Evolutionary conservation across 2,888 invertebrate species (phyloP).

Genomic region (Beris chalybata): DNA sequence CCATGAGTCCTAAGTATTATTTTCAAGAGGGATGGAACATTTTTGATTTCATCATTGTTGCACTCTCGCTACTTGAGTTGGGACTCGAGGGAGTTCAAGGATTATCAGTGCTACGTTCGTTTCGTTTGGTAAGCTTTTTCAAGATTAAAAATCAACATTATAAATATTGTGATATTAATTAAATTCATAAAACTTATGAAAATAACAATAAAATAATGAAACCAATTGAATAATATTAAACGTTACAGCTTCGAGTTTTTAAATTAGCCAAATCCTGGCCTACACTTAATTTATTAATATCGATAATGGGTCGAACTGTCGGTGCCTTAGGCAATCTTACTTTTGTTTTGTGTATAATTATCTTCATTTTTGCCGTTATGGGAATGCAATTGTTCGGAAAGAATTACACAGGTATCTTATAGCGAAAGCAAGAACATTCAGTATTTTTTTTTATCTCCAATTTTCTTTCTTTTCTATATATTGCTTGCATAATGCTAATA

Average conservation of each 20-base stretch:
- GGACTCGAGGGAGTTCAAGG: constrained; percentile 93
- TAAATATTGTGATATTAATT: constrained; percentile 8
- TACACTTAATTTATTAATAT: constrained; percentile 95
- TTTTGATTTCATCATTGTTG: constrained; percentile 97
- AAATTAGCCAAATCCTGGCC: constrained; percentile 99
- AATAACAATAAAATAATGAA: neutral
- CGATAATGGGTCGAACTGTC: constrained; percentile 97
- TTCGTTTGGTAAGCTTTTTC: constrained; percentile 84
- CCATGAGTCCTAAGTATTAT: constrained; percentile 96
- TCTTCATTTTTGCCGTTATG: constrained; percentile 99
- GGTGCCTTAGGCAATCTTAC: constrained; percentile 98
- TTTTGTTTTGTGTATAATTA: constrained; percentile 97
- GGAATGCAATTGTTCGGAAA: constrained; percentile 98
- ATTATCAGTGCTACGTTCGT: constrained; percentile 94
- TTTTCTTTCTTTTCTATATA: neutral
- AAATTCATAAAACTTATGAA: constrained; percentile 9
- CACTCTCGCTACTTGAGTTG: constrained; percentile 91
- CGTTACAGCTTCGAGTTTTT: constrained; percentile 88
- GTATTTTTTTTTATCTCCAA: neutral
- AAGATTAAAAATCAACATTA: constrained; percentile 8
- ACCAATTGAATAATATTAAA: constrained; percentile 5
- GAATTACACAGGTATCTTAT: constrained; percentile 79
- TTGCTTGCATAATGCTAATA: no score
- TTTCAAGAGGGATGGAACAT: constrained; percentile 99
- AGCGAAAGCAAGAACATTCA: neutral